Evolutionary conservation across 2,113 vertebrate species (phyloP).

Genomic region (Neogale vison): DNA sequence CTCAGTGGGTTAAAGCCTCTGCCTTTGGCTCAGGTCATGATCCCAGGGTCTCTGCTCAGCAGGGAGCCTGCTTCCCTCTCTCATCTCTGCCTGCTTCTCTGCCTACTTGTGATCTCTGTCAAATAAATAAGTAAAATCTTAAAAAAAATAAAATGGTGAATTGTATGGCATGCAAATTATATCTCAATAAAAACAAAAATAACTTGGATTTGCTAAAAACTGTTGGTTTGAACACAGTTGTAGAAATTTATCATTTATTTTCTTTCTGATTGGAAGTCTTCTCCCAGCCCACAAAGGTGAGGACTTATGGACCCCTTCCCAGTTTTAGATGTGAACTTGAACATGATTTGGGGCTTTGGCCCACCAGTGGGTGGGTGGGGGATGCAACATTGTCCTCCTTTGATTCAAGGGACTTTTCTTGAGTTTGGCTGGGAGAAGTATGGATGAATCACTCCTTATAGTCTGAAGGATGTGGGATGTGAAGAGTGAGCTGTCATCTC

Average conservation of each 20-base stretch:
- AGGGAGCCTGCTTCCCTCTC: too few species aligned
- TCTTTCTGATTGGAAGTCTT: conserved; percentile 45
- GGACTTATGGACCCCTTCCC: neutral
- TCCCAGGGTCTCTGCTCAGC: too few species aligned
- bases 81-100: too few species aligned
- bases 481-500: conserved; percentile 61
- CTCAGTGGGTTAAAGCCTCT: too few species aligned
- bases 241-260: conserved; percentile 39
- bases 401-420: neutral
- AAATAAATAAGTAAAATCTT: too few species aligned
- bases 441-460: conserved; percentile 27
- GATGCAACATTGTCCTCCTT: conserved; percentile 1
- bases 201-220: conserved; percentile 18
- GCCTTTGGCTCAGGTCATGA: too few species aligned
- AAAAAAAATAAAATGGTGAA: neutral
- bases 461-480: conserved; percentile 29
- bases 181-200: neutral
- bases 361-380: neutral
- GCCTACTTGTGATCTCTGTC: too few species aligned
- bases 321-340: neutral
- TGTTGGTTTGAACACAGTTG: conserved; percentile 26
- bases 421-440: neutral
- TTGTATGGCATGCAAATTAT: neutral
- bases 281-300: neutral
- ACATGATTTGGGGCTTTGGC: neutral